These are phyloP conservation scores for Drosophila setosimentum DNA, from an alignment of 2,888 invertebrate genomes.

Conservation along the genomic window DNA sequence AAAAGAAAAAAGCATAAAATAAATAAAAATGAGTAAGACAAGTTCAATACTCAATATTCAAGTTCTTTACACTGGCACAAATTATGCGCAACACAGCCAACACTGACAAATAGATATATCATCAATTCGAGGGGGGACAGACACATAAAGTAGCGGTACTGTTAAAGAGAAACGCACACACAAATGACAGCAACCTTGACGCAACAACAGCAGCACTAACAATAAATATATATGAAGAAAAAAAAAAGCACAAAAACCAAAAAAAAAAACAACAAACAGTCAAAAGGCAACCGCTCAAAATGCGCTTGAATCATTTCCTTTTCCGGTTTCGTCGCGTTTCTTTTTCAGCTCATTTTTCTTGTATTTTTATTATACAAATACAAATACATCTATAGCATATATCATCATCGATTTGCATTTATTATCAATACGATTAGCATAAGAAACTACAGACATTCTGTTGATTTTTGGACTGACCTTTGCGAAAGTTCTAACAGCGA, in stretches of 20 bases:
- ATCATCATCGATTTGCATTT: constrained; percentile 62
- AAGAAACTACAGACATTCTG: constrained; percentile 10
- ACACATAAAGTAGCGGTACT: constrained; percentile 40
- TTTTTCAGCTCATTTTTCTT: constrained; percentile 35
- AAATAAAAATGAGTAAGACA: neutral
- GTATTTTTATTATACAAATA: constrained; percentile 8
- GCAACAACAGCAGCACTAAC: constrained; percentile 24
- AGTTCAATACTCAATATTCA: constrained; percentile 11
- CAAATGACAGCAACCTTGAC: constrained; percentile 49
- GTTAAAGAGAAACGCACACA: constrained; percentile 5
- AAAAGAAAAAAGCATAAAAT: constrained; percentile 20
- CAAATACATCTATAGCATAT: neutral
- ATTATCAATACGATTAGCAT: constrained; percentile 63
- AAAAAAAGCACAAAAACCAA: constrained; percentile 6
- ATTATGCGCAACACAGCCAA: constrained; percentile 31
- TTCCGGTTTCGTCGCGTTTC: constrained; percentile 68
- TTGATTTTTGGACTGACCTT: constrained; percentile 38
- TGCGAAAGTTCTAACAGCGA: constrained; percentile 31
- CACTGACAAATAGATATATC: constrained; percentile 21
- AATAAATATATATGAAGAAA: constrained; percentile 31
- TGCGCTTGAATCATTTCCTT: constrained; percentile 72
- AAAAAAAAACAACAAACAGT: constrained; percentile 11
- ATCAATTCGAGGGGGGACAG: constrained; percentile 2
- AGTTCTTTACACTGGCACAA: constrained; percentile 36
- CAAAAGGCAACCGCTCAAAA: constrained; percentile 35